Base-by-base conservation (phyloP, 2,888 invertebrate species). In the Apamea epomidion region DNA sequence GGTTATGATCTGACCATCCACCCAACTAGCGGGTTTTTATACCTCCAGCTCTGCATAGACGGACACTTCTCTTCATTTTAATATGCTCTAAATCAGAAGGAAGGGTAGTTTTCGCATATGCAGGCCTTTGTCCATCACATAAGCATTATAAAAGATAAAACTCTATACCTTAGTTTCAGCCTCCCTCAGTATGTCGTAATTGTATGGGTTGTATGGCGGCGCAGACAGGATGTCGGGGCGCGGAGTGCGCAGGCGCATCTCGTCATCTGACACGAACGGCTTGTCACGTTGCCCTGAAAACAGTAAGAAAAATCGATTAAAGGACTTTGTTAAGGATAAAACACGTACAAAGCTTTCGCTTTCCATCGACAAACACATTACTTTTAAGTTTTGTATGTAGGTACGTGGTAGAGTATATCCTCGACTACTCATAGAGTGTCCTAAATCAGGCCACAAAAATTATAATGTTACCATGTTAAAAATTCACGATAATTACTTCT, bases 211-310 rank as follows among this genome's bases (percentile, higher is more conserved):
- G 89, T 95, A 96, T 0, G 95, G 97, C 0, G 97, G 97, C 60
- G 97, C 97, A 0, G 97, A 96, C 25, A 98, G 94, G n/a, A 98
- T 97, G 92, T 98, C 98, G 0, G 98, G 98, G 1, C 98, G 95
- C 0, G 98, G 98, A 0, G 98, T 98, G 79, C 98, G 97, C 73
- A 97, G 95, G 78, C 97, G 97, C 92, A 98, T 97, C 90, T 98
- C 97, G 21, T 97, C 97, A 62, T 98, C 98, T 0, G 97, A 97
- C 0, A 98, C 98, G 92, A 98, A 98, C 0, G 98, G 98, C 90
- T 98, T 98, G 92, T 98, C 98, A 14, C 97, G 96, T 93, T 98
- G 98, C 4, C 98, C 98, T 98, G 93, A 1, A 94, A 94, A 65
- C 3, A 68, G 48, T 54, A n/a, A 64, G 18, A 32, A 51, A 60